phyloP scores from a whole-genome alignment of 2,113 vertebrate genomes.

The Dasypus novemcinctus region DNA sequence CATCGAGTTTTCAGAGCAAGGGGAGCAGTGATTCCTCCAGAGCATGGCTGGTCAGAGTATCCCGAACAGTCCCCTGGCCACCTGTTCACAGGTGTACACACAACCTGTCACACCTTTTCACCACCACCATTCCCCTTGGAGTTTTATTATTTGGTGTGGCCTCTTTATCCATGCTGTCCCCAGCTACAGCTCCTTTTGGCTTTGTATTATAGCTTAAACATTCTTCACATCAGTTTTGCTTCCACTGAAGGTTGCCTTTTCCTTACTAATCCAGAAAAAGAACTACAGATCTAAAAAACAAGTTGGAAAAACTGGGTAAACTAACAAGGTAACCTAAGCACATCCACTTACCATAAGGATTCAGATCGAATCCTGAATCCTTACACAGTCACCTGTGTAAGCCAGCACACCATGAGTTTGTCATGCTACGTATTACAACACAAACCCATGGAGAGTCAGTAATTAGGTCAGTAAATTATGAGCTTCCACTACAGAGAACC shows the following conservation, averaged over 20 bases:
- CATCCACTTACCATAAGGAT: neutral
- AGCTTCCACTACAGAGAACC: neutral
- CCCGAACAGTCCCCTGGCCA: neutral
- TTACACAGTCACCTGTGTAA: neutral
- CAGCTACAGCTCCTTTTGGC: neutral
- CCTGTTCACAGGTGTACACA: neutral
- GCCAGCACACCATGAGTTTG: neutral
- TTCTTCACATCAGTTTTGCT: neutral
- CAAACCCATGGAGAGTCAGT: neutral
- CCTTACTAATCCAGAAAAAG: neutral
- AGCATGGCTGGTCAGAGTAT: neutral
- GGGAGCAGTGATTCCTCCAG: neutral
- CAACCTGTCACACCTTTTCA: neutral
- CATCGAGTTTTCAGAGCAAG: neutral
- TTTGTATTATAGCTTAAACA: neutral
- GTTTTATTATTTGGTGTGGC: neutral
- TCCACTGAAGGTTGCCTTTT: neutral
- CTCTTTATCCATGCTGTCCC: neutral
- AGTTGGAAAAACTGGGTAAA: neutral
- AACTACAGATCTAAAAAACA: neutral
- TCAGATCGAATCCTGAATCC: neutral
- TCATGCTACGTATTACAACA: neutral
- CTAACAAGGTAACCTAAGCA: neutral
- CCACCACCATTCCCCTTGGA: neutral
- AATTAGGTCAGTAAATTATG: constrained; percentile 31